Percentiles rank a stretch among this genome's conserved stretches.
phyloP scores from a whole-genome alignment of 1,140 invertebrate genomes.

The Cryptotermes secundus region DNA sequence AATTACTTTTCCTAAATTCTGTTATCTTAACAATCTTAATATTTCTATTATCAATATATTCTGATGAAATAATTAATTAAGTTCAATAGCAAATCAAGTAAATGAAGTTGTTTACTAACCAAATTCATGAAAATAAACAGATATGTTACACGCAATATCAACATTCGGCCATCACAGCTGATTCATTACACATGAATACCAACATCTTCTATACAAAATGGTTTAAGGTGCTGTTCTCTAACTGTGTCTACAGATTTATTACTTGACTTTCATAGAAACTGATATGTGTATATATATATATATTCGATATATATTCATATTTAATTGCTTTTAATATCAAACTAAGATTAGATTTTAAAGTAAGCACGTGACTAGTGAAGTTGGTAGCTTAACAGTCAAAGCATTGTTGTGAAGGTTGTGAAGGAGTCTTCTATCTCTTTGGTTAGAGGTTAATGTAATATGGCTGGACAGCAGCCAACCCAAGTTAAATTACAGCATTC shows the following conservation, averaged over 20 bases:
- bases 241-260: too few species aligned
- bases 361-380: not conserved
- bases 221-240: too few species aligned
- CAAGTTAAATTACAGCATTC: conserved; percentile 41
- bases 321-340: not conserved
- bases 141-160: conserved; percentile 5
- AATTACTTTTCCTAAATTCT: not conserved
- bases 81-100: not conserved
- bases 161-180: not conserved
- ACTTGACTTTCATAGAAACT: too few species aligned
- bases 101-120: not conserved
- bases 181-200: not conserved
- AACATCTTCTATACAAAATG: not conserved
- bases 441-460: not conserved
- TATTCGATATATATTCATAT: not conserved
- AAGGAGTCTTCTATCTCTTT: not conserved
- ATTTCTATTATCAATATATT: not conserved
- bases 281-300: too few species aligned
- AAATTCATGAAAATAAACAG: conserved; percentile 6
- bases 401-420: not conserved
- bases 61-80: not conserved
- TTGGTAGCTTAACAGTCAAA: not conserved
- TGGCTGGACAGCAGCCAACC: not conserved
- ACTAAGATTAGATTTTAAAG: not conserved
- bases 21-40: not conserved